phyloP scores from a whole-genome alignment of 1,140 invertebrate genomes.

The Saccostrea cuccullata region DNA sequence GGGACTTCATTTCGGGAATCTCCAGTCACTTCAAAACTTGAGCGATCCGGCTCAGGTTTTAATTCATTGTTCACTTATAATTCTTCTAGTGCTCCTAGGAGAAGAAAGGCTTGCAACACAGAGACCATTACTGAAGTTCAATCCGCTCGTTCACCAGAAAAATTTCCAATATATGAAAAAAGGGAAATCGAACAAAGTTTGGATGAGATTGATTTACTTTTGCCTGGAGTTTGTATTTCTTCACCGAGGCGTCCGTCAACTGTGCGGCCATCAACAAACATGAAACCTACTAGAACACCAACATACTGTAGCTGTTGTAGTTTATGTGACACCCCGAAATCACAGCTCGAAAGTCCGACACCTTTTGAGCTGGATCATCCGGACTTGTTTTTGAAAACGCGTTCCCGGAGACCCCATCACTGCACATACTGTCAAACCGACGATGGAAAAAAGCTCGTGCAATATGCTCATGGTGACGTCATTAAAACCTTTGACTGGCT shows the following conservation, averaged over 20 bases:
- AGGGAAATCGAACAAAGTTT: conserved; percentile 38
- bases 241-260: conserved; percentile 21
- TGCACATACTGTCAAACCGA: conserved; percentile 44
- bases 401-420: background rate
- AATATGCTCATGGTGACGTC: conserved; percentile 56
- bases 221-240: conserved; percentile 40
- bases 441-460: conserved; percentile 48
- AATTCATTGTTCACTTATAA: conserved; percentile 5
- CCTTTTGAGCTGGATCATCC: conserved; percentile 1
- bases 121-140: conserved; percentile 28
- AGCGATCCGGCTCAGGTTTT: background rate
- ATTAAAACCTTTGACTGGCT: conserved; percentile 59
- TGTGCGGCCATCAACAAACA: conserved; percentile 32
- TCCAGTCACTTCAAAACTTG: background rate
- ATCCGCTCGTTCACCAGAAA: conserved; percentile 19
- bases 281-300: conserved; percentile 24
- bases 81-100: background rate
- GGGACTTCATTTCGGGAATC: conserved; percentile 32
- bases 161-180: conserved; percentile 43
- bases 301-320: conserved; percentile 49
- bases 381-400: conserved; percentile 2
- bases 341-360: background rate
- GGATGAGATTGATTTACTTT: conserved; percentile 45
- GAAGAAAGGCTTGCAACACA: background rate
- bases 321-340: conserved; percentile 43